Evolutionary conservation across 2,113 vertebrate species (phyloP), one percentile per base, ranked within the genome.

Genomic region (Eudorcas thomsonii): DNA sequence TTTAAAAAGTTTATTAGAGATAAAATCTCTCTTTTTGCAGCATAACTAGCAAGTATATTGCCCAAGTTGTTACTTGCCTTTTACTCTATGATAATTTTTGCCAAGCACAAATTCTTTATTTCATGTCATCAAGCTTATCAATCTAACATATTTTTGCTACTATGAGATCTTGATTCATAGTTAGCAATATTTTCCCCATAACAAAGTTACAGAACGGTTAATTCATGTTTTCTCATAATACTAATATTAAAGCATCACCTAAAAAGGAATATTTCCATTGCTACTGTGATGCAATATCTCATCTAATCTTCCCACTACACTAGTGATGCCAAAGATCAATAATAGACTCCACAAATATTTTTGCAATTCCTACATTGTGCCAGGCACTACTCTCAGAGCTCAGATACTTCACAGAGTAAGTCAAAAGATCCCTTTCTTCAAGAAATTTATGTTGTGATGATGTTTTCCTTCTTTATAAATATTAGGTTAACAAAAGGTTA

Each of bases 101-200:
- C 13, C 36, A 39, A 74, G 12, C 48, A 94, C 94, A 96, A 89
- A 28, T 67, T 83, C 16, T 95, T 90, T 81, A 95, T 86, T 88
- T 98, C 45, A 91, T 95, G 36, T 90, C 64, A 90, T 86, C 17
- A 90, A 84, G 77, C 88, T 45, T 54, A 64, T 64, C 50, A 71
- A 12, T 88, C 36, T 54, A 60, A 78, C 8, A 54, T 30, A 78
- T 88, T 88, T 80, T 95, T 57, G 17, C 21, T 74, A 52, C 43
- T 85, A 52, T 36, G 45, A 95, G 55, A 88, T 90, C 48, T 90
- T 78, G 26, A 94, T 57, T 83, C 54, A 64, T 39, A 87, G 45
- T 85, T 94, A 90, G 80, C 60, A 45, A 90, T 64, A 4, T 48
- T 85, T 91, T 82, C 4, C 77, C 54, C 60, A 88, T 45, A 77